Evolutionary conservation across 2,797 vertebrate species (phyloP).

Genomic region (Galagoides demidoff): DNA sequence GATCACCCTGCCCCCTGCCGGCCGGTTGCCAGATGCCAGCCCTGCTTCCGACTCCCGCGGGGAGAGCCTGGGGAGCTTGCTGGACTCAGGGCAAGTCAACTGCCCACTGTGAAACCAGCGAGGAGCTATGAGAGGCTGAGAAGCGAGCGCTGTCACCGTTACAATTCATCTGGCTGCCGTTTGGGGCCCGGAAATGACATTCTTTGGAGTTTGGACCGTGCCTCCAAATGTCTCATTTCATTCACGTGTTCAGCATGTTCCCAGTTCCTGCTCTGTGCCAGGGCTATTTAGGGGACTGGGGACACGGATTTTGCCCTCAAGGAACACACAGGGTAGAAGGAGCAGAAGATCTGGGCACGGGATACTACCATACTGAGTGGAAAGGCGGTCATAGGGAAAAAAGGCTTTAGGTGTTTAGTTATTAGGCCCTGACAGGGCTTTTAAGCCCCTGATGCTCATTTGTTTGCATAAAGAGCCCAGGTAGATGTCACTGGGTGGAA

Average conservation of each 20-base stretch:
- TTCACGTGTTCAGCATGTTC: not conserved
- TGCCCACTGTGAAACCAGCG: not conserved
- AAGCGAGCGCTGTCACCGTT: not conserved
- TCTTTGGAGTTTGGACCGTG: not conserved
- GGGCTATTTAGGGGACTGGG: not conserved
- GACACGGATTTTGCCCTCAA: not conserved
- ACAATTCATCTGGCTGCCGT: not conserved
- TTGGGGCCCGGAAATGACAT: not conserved
- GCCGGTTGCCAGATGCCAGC: not conserved
- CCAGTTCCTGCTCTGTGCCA: not conserved
- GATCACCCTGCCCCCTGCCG: constrained; percentile 61
- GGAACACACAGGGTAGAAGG: not conserved
- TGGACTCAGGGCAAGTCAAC: not conserved
- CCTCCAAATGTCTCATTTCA: not conserved
- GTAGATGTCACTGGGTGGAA: not conserved
- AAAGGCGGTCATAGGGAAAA: not conserved
- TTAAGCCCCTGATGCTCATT: not conserved
- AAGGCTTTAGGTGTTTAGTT: not conserved
- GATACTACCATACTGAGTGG: not conserved
- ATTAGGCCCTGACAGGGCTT: not conserved
- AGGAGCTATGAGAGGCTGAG: not conserved
- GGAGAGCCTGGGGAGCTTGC: not conserved
- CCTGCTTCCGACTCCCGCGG: not conserved
- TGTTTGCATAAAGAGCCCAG: not conserved
- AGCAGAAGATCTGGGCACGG: not conserved